Evolutionary conservation across 2,888 invertebrate genomes (phyloP).

Genomic region (Dryobota labecula): DNA sequence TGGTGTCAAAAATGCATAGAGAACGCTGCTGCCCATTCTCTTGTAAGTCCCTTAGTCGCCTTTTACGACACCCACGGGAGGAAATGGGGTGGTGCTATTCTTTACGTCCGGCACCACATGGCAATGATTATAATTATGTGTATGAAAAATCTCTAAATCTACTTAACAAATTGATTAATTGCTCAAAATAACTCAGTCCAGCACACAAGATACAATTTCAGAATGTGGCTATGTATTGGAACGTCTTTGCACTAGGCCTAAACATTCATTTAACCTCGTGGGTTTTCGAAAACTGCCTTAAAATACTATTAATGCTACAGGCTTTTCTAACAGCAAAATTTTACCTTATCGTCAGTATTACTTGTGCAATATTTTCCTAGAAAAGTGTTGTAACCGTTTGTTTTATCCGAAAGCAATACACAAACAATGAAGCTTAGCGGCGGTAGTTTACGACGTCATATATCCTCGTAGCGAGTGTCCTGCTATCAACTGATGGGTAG

Average conservation of each 20-base stretch:
- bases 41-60: no score
- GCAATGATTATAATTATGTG: no score
- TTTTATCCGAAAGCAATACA: constrained; percentile 76
- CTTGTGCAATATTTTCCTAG: constrained; percentile 40
- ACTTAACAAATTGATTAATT: not conserved
- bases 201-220: not conserved
- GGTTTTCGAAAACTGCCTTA: not conserved
- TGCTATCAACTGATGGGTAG: constrained; percentile 56
- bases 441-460: constrained; percentile 80
- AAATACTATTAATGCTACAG: not conserved
- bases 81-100: no score
- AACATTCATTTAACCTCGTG: not conserved
- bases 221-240: not conserved
- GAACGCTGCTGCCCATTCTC: no score
- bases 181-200: not conserved
- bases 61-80: no score
- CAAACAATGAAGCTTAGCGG: constrained; percentile 76
- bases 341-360: not conserved
- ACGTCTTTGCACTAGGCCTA: not conserved
- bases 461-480: constrained; percentile 74
- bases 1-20: no score
- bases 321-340: not conserved
- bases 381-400: constrained; percentile 64
- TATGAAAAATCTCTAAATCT: not conserved
- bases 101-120: no score